Percentiles rank a stretch among this genome's conserved stretches.
Evolutionary conservation across 2,797 vertebrate species (phyloP).

Genomic region (Enteromius fasciolatus): DNA sequence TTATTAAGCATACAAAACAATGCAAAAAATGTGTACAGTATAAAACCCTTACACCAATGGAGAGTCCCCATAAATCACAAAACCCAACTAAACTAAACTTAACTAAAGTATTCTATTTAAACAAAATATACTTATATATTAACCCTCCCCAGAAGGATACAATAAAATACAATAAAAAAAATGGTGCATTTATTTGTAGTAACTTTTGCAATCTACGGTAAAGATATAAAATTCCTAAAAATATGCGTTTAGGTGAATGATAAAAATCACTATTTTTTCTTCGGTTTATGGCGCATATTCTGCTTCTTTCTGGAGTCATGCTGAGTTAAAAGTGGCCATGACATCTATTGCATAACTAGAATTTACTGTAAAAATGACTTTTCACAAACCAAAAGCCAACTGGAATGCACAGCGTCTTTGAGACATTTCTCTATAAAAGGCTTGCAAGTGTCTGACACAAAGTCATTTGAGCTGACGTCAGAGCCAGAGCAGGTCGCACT

Average conservation of each 20-base stretch:
- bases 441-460: slow-evolving; percentile 34
- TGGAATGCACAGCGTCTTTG: slow-evolving; percentile 22
- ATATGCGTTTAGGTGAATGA: neutral
- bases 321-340: slow-evolving; percentile 39
- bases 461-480: slow-evolving; percentile 41
- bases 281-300: slow-evolving; percentile 26
- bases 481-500: slow-evolving; percentile 18
- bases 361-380: slow-evolving; percentile 31
- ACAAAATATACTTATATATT: neutral
- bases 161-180: neutral
- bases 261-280: slow-evolving; percentile 29
- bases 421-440: slow-evolving; percentile 31
- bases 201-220: neutral
- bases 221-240: neutral
- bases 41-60: too few relatives aligned
- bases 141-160: too few relatives aligned
- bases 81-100: too few relatives aligned
- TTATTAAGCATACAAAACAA: too few relatives aligned
- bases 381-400: slow-evolving; percentile 24
- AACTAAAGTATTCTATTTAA: neutral
- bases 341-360: slow-evolving; percentile 40
- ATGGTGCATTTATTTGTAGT: neutral
- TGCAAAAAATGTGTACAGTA: too few relatives aligned
- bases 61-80: too few relatives aligned
- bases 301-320: slow-evolving; percentile 22